These are phyloP conservation scores for Metallyticus violacea DNA, from an alignment of 2,888 invertebrate genomes.

Conservation along the genomic window DNA sequence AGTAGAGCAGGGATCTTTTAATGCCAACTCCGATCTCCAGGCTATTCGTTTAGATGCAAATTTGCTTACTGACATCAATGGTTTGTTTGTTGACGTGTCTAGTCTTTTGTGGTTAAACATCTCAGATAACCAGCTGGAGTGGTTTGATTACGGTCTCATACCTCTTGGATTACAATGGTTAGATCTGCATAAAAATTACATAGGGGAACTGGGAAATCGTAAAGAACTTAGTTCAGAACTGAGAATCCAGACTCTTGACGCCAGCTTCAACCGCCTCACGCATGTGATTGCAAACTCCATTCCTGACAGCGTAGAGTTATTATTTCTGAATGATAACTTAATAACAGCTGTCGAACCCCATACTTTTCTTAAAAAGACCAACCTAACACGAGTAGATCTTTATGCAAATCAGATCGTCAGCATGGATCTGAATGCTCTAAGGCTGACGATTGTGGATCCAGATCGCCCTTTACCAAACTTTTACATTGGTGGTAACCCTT, in stretches of 20 bases:
- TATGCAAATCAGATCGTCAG: constrained; percentile 89
- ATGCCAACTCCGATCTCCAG: constrained; percentile 74
- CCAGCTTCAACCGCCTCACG: constrained; percentile 84
- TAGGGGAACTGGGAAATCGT: constrained; percentile 74
- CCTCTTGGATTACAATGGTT: constrained; percentile 82
- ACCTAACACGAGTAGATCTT: constrained; percentile 86
- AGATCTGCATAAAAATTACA: constrained; percentile 84
- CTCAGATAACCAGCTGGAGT: constrained; percentile 83
- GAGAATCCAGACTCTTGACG: constrained; percentile 78
- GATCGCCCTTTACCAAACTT: constrained; percentile 80
- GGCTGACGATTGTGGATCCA: constrained; percentile 75
- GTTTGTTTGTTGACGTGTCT: constrained; percentile 78
- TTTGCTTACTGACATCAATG: constrained; percentile 75
- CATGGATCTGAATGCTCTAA: constrained; percentile 84
- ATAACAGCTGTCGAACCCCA: constrained; percentile 83
- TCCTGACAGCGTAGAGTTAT: constrained; percentile 79
- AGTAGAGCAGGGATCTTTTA: constrained; percentile 79
- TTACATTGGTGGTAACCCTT: constrained; percentile 91
- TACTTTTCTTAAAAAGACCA: constrained; percentile 84
- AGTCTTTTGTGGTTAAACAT: constrained; percentile 86
- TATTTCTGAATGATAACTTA: constrained; percentile 86
- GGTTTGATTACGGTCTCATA: constrained; percentile 85
- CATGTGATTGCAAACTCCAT: constrained; percentile 73
- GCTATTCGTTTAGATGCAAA: constrained; percentile 86
- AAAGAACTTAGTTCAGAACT: constrained; percentile 68